Evolutionary conservation across 2,888 invertebrate species (phyloP).

Genomic region (Plemyria rubiginata): DNA sequence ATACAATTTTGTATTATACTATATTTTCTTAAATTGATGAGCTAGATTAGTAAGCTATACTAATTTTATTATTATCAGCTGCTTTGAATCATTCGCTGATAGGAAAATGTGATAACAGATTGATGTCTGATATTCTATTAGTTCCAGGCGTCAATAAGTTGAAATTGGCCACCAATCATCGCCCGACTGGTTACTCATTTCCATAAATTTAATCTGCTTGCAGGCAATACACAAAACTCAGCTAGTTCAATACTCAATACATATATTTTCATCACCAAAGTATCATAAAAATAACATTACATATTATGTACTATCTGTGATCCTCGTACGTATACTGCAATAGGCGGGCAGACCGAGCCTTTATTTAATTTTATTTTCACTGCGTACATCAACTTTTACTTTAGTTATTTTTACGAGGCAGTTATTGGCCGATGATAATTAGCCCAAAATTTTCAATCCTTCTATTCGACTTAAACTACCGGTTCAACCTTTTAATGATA

Average conservation of each 20-base stretch:
- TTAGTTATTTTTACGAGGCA: neutral
- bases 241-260: neutral
- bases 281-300: too few relatives aligned
- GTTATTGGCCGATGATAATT: neutral
- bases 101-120: slow-evolving; percentile 3
- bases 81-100: neutral
- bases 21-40: neutral
- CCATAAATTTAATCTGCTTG: slow-evolving; percentile 24
- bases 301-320: too few relatives aligned
- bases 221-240: slow-evolving; percentile 11
- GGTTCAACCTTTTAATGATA: neutral
- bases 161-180: slow-evolving; percentile 32
- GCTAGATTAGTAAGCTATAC: too few relatives aligned
- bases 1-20: too few relatives aligned
- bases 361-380: neutral
- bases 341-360: too few relatives aligned
- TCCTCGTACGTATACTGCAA: too few relatives aligned
- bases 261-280: too few relatives aligned
- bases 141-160: slow-evolving; percentile 27
- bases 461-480: too few relatives aligned
- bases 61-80: too few relatives aligned
- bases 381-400: neutral
- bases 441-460: neutral
- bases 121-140: slow-evolving; percentile 18
- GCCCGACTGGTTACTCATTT: slow-evolving; percentile 34